Base-by-base conservation (phyloP, 2,888 invertebrate species). In the Elysia crispata region DNA sequence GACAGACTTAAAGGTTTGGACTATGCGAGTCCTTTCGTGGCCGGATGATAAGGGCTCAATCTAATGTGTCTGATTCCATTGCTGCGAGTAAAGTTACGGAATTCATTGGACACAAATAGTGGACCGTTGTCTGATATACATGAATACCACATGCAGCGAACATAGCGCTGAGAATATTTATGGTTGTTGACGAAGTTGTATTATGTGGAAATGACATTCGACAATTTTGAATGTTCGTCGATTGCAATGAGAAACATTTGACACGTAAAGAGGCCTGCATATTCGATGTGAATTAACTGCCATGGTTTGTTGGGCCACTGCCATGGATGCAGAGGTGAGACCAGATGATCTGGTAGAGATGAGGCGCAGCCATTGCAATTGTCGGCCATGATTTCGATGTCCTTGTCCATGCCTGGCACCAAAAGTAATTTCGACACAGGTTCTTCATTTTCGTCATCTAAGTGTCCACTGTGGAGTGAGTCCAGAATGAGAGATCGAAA, bases 281-380 rank as follows among this genome's bases (percentile, higher is more conserved):
- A 86, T 64, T 89, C 87, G 30, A 88, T 69, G 64, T 89, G 88
- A 0, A 89, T 20, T 18, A 87, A 73, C 3, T 74, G 77, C 89
- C 84, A 73, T 82, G 79, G 87, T 87, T 90, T 13, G 85, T 85
- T 62, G 87, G 86, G 15, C 3, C 3, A 41, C 3, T 3, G 3
- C 41, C 41, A 41, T 41, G 41, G 41, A 41, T 41, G 41, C 3
- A 41, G 41, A 6, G 41, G 41, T 6, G 41, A 41, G 5, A 6
- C 5, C 41, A 6, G 41, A 87, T 67, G 0, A 86, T 83, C 23
- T 85, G 81, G n/a, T 69, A 76, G 23, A 81, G 23, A 20, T 85
- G 86, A 54, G 23, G 31, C 15, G 77, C 82, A 79, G 87, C 88
- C 23, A 18, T 31, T 25, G 23, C 20, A 72, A n/a, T 62, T 77